Conservation (phyloP, 2,888 invertebrate species). For the Orchesellides sinensis region DNA sequence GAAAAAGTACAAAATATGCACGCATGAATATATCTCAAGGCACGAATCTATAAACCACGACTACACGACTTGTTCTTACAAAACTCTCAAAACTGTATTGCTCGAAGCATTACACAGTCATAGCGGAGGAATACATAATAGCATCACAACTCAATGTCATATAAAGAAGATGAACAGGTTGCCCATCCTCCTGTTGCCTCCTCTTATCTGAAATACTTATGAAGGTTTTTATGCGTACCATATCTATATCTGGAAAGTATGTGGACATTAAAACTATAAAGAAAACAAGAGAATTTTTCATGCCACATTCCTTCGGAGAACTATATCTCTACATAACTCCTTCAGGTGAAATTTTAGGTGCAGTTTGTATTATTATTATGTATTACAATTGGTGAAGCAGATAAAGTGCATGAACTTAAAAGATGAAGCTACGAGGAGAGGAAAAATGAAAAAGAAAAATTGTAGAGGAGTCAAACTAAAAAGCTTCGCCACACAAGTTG, state of each 20-base stretch:
- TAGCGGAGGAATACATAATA: slow-evolving; percentile 34
- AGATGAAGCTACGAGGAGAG: slow-evolving; percentile 6
- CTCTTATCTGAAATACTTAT: not conserved
- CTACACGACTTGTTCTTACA: slow-evolving; percentile 28
- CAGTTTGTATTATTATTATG: slow-evolving; percentile 29
- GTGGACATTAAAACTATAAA: slow-evolving; percentile 3
- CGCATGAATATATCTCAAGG: too few relatives aligned
- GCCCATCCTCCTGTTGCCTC: slow-evolving; percentile 48
- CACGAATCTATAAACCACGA: slow-evolving; percentile 28
- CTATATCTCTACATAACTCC: slow-evolving; percentile 48
- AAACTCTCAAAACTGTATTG: slow-evolving; percentile 54
- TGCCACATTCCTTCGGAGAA: slow-evolving; percentile 61
- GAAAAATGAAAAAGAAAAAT: not conserved
- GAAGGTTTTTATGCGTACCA: too few relatives aligned
- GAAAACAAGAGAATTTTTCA: slow-evolving; percentile 25
- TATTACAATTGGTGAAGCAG: too few relatives aligned
- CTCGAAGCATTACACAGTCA: slow-evolving; percentile 46
- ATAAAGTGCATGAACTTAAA: slow-evolving; percentile 48
- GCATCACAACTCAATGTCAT: slow-evolving; percentile 56
- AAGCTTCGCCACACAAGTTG: slow-evolving; percentile 57
- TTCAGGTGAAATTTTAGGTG: slow-evolving; percentile 47
- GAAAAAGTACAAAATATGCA: slow-evolving; percentile 13
- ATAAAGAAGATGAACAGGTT: slow-evolving; percentile 49
- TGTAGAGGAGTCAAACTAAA: slow-evolving; percentile 20
- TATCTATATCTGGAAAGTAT: not conserved